Percentiles rank a stretch among this genome's conserved stretches.
Evolutionary conservation across 2,113 vertebrate species (phyloP).

Genomic region (Hucho hucho): DNA sequence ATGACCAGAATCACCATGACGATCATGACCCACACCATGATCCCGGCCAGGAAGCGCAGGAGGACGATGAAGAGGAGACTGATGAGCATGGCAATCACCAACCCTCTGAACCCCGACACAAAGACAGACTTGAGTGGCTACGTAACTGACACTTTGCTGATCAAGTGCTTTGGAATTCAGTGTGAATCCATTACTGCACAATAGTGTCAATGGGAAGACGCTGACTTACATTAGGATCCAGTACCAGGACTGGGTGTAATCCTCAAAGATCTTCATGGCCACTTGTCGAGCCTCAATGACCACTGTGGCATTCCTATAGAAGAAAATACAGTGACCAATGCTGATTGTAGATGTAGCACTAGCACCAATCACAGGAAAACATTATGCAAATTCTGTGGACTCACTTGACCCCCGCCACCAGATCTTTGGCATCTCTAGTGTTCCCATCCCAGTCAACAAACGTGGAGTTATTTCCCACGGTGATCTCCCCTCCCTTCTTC

Average conservation of each 20-base stretch:
- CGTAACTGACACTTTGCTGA: not conserved
- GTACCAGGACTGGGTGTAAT: conserved; percentile 94
- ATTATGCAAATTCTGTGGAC: conserved; percentile 34
- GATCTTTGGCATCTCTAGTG: conserved; percentile 77
- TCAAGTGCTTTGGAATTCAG: not conserved
- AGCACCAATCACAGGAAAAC: not conserved
- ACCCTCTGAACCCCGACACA: conserved; percentile 71
- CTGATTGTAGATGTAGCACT: not conserved
- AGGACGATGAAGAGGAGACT: conserved; percentile 91
- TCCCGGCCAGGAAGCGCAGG: conserved; percentile 87
- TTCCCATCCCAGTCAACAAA: conserved; percentile 73
- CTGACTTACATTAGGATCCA: conserved; percentile 92
- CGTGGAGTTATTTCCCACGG: conserved; percentile 79
- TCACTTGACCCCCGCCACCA: conserved; percentile 89
- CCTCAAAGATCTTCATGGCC: conserved; percentile 95
- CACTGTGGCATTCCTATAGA: conserved; percentile 81
- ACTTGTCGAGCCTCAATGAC: conserved; percentile 84
- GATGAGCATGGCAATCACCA: conserved; percentile 84
- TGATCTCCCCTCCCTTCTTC: conserved; percentile 69
- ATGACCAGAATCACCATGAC: conserved; percentile 84
- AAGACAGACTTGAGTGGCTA: conserved; percentile 44
- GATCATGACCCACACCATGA: conserved; percentile 95
- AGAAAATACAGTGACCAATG: conserved; percentile 3
- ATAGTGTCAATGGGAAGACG: not conserved
- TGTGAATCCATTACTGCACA: too few species aligned